These are phyloP conservation scores for Agapornis canus DNA, from an alignment of 2,797 vertebrate genomes.

Conservation along the genomic window DNA sequence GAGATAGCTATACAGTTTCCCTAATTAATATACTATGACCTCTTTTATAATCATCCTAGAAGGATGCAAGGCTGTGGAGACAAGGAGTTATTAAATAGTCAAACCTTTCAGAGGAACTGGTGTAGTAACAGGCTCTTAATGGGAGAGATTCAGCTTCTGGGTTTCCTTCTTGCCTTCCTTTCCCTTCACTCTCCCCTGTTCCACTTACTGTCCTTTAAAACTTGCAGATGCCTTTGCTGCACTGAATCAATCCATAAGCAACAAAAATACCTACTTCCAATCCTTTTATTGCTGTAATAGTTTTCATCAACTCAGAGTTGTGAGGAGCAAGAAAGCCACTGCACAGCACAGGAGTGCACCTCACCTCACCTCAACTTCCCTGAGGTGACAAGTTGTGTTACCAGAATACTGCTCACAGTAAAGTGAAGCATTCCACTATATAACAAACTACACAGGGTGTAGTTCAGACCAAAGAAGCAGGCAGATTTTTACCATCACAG, in stretches of 20 bases:
- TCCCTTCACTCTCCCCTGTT: background rate
- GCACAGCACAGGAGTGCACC: background rate
- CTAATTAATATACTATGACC: background rate
- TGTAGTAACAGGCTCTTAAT: background rate
- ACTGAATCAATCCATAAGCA: background rate
- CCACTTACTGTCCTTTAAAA: background rate
- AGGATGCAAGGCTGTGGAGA: background rate
- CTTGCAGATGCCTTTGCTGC: background rate
- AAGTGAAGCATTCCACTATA: background rate
- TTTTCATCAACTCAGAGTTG: background rate
- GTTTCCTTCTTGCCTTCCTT: background rate
- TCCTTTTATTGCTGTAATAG: background rate
- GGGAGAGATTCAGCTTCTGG: background rate
- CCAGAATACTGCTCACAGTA: background rate
- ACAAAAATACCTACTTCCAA: background rate
- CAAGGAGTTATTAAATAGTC: background rate
- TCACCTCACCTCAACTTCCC: background rate
- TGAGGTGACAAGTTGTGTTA: background rate
- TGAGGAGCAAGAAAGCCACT: background rate
- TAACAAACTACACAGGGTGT: background rate
- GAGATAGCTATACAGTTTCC: background rate
- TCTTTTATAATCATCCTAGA: background rate
- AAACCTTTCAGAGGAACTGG: background rate
- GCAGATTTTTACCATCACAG: background rate
- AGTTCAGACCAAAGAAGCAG: background rate